Percentiles rank a stretch among this genome's conserved stretches.
Conservation (phyloP, 2,888 invertebrate genomes). For the Toxonevra muliebris region DNA sequence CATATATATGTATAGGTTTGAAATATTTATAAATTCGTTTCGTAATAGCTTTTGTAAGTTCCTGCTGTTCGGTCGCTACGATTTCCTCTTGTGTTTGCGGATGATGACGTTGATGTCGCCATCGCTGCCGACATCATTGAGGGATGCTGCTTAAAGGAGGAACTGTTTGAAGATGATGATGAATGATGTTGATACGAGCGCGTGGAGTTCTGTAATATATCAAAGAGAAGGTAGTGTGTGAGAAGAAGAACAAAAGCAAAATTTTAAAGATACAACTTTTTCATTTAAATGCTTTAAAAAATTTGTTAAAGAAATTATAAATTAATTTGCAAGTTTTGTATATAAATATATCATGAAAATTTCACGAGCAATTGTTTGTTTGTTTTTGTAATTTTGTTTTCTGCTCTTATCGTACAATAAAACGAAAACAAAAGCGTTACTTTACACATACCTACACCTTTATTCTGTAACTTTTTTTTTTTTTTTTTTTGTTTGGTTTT, state of each 20-base stretch:
- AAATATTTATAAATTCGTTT: conserved; percentile 60
- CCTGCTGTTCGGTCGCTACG: conserved; percentile 54
- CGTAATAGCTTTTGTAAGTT: conserved; percentile 60
- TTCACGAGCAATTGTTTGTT: too few relatives aligned
- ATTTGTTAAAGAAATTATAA: too few relatives aligned
- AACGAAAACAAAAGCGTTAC: too few relatives aligned
- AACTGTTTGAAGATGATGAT: conserved; percentile 30
- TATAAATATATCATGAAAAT: too few relatives aligned
- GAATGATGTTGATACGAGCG: conserved; percentile 40
- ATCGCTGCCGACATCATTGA: conserved; percentile 26
- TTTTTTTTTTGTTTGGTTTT: conserved; percentile 33
- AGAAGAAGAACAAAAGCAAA: too few relatives aligned
- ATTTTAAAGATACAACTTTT: too few relatives aligned
- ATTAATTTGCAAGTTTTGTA: too few relatives aligned
- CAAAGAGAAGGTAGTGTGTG: conserved; percentile 17
- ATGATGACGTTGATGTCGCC: conserved; percentile 38
- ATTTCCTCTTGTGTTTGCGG: conserved; percentile 27
- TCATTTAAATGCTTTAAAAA: too few relatives aligned
- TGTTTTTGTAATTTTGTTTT: too few relatives aligned
- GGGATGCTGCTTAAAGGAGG: conserved; percentile 29
- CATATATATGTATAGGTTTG: not conserved
- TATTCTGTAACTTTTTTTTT: conserved; percentile 33
- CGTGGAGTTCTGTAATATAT: conserved; percentile 47
- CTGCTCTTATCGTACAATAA: too few relatives aligned
- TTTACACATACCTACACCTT: conserved; percentile 33